phyloP scores from a whole-genome alignment of 2,888 invertebrate genomes.

The Magallana nippona region DNA sequence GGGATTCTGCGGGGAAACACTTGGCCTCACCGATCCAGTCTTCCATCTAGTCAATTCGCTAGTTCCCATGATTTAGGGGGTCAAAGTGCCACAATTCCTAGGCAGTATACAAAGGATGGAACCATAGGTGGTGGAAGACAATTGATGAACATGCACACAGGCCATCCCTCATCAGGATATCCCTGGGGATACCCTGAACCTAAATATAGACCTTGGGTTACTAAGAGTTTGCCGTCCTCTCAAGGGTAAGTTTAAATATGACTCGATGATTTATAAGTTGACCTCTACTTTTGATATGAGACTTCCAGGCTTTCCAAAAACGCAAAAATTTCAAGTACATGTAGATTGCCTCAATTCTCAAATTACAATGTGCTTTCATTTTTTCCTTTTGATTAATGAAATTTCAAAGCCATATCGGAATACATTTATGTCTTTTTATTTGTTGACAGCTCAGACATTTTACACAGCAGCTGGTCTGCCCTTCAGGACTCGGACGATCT shows the following conservation, averaged over 20 bases:
- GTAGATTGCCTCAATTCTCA: too few species aligned
- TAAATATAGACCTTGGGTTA: conserved; percentile 43
- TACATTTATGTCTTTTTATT: background rate
- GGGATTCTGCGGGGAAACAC: conserved; percentile 65
- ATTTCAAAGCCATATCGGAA: too few species aligned
- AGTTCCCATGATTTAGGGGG: conserved; percentile 36
- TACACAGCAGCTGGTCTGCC: conserved; percentile 71
- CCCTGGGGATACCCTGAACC: conserved; percentile 52
- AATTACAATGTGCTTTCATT: background rate
- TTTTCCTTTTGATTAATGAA: too few species aligned
- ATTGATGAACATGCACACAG: conserved; percentile 53
- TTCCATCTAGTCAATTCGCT: conserved; percentile 59
- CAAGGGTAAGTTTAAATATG: conserved; percentile 51
- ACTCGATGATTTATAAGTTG: background rate
- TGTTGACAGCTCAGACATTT: conserved; percentile 59
- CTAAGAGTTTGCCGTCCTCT: conserved; percentile 58
- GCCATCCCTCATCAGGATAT: conserved; percentile 54
- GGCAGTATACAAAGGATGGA: conserved; percentile 45
- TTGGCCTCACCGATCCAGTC: conserved; percentile 71
- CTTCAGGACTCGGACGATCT: conserved; percentile 74
- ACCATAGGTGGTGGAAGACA: conserved; percentile 47
- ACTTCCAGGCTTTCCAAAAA: too few species aligned
- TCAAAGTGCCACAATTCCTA: conserved; percentile 45
- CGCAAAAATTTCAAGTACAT: too few species aligned
- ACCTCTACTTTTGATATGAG: too few species aligned